Base-by-base conservation (phyloP, 2,797 vertebrate genomes). In the Lerista edwardsae region DNA sequence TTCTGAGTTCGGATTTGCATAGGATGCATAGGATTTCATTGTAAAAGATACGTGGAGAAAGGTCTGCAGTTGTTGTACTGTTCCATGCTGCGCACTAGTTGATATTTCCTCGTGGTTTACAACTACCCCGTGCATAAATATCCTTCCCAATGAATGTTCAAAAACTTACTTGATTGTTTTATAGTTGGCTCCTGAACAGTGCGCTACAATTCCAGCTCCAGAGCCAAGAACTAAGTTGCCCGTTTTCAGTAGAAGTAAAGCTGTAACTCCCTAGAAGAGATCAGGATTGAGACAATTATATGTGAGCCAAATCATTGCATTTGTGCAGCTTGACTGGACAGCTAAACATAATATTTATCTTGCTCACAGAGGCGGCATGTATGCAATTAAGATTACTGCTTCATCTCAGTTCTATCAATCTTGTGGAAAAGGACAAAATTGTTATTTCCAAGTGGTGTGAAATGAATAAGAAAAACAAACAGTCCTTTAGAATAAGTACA, bases 201-300 rank as follows among this genome's bases (percentile, higher is more conserved):
- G 93, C 44, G 96, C 89, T 84, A 98, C 87, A 75, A 91, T 87
- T 25, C 98, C 98, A 34, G 95, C 96, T 90, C 98, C 98, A 2
- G 97, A 97, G 69, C 98, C 97, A 5, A 98, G 94, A 80, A 99
- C 92, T 57, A 98, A 78, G 68, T 97, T 94, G 36, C 96, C 97
- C 69, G 95, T 96, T 93, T 95, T 96, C 91, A 98, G 92, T 51
- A 96, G 77, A 83, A 79, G 96, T 75, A 99, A 83, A 65, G 95
- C 90, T 39, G 90, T 97, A 84, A 98, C 95, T 82, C 98, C 98
- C 98, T 99, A 90, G 25, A 55, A 84, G 92, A 72, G 94, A 86
- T 69, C 59, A 88, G 81, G 79, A 84, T 87, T 77, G 87, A 80
- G 79, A 59, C 41, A 78, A 65, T 78, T 73, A 78, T 65, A 68